phyloP scores from a whole-genome alignment of 1,140 invertebrate species.

The Ectropis grisescens region DNA sequence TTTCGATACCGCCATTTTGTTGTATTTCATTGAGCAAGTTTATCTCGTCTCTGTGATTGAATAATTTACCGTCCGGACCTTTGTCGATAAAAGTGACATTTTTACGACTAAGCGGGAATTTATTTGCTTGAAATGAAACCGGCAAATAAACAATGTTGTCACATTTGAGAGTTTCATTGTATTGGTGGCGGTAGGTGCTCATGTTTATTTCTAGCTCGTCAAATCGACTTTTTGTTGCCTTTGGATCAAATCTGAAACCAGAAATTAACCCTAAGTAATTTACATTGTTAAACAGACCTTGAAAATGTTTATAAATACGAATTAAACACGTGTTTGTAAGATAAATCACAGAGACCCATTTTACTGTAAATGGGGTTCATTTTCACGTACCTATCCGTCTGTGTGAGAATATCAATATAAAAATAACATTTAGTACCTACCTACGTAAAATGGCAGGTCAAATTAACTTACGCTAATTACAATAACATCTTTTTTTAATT shows the following conservation, averaged over 20 bases:
- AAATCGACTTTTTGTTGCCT: slow-evolving; percentile 20
- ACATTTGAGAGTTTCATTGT: slow-evolving; percentile 37
- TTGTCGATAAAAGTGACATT: slow-evolving; percentile 28
- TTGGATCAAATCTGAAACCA: slow-evolving; percentile 25
- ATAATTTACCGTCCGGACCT: slow-evolving; percentile 3
- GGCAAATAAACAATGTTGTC: slow-evolving; percentile 39
- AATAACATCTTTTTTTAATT: too few relatives aligned
- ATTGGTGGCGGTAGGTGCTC: slow-evolving; percentile 27
- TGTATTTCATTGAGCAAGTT: too few relatives aligned
- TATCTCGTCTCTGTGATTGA: not conserved
- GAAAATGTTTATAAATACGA: too few relatives aligned
- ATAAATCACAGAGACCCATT: too few relatives aligned
- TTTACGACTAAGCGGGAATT: slow-evolving; percentile 31
- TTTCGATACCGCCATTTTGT: slow-evolving; percentile 7
- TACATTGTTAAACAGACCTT: too few relatives aligned
- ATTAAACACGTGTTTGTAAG: too few relatives aligned
- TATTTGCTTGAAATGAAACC: slow-evolving; percentile 28
- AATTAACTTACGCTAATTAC: too few relatives aligned
- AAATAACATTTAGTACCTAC: too few relatives aligned
- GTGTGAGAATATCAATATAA: too few relatives aligned
- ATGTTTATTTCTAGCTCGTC: slow-evolving; percentile 43
- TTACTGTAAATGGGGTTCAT: too few relatives aligned
- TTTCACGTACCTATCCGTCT: too few relatives aligned
- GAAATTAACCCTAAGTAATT: not conserved
- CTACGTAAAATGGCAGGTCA: too few relatives aligned